Evolutionary conservation across 1,140 invertebrate species (phyloP).

Genomic region (Bombus waltoni): DNA sequence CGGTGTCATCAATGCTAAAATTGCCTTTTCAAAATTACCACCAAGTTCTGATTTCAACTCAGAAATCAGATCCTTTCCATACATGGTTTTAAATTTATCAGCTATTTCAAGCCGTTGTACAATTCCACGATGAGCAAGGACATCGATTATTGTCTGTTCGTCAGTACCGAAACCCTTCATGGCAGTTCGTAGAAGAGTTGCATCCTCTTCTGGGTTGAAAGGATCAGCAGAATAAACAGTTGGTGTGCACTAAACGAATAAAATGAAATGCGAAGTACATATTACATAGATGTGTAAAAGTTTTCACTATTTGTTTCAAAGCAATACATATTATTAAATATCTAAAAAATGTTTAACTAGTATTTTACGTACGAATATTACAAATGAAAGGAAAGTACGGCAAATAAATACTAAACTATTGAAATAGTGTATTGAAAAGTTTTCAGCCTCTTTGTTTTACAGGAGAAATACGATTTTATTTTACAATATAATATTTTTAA

Average conservation of each 20-base stretch:
- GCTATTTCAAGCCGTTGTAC: constrained; percentile 95
- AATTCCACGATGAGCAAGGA: constrained; percentile 92
- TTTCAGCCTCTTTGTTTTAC: too few species aligned
- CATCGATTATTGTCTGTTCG: constrained; percentile 95
- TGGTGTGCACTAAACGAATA: constrained; percentile 87
- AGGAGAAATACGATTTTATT: too few species aligned
- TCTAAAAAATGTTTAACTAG: too few species aligned
- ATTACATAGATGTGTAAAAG: neutral
- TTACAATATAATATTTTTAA: too few species aligned
- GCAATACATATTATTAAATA: too few species aligned
- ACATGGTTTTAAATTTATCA: constrained; percentile 96
- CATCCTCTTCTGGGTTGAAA: constrained; percentile 94
- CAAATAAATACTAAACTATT: too few species aligned
- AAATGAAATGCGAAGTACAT: neutral
- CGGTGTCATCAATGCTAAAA: constrained; percentile 93
- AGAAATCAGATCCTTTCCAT: constrained; percentile 95
- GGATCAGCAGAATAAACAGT: constrained; percentile 92
- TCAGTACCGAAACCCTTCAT: constrained; percentile 98
- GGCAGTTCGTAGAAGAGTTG: constrained; percentile 92
- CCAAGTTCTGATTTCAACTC: constrained; percentile 94
- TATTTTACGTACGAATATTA: too few species aligned
- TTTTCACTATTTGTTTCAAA: too few species aligned
- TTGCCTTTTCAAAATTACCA: constrained; percentile 95
- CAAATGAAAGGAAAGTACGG: too few species aligned
- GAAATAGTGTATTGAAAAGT: too few species aligned